phyloP scores from a whole-genome alignment of 2,888 invertebrate species.

The Limnephilus auricula region DNA sequence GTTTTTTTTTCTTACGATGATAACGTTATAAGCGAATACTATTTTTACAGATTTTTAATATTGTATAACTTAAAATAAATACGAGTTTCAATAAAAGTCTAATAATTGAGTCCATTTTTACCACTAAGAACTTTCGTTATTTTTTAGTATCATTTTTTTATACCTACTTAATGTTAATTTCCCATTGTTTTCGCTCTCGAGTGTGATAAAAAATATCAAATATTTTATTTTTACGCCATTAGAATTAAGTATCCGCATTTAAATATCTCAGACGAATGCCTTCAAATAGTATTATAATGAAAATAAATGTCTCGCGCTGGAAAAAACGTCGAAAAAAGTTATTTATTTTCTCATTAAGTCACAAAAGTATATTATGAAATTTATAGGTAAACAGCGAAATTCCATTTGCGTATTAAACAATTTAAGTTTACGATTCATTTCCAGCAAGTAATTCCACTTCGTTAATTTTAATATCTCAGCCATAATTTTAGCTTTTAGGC shows the following conservation, averaged over 20 bases:
- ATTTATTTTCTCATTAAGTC: slow-evolving; percentile 16
- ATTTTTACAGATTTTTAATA: too few relatives aligned
- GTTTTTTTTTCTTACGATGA: too few relatives aligned
- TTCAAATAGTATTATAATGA: background rate
- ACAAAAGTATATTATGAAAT: slow-evolving; percentile 11
- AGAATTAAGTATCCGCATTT: background rate
- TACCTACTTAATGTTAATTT: background rate
- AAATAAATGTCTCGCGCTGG: background rate
- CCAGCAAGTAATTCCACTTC: slow-evolving; percentile 48
- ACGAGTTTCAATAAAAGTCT: background rate
- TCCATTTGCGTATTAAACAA: slow-evolving; percentile 17
- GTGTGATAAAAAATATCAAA: background rate
- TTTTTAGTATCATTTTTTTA: background rate
- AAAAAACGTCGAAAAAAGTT: background rate
- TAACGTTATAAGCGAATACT: too few relatives aligned
- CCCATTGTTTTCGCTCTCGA: background rate
- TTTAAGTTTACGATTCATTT: slow-evolving; percentile 46
- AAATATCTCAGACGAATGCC: background rate
- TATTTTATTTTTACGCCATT: background rate
- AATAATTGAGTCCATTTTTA: background rate
- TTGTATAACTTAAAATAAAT: too few relatives aligned
- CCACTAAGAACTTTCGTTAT: background rate
- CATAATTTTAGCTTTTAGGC: slow-evolving; percentile 44
- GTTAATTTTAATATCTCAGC: slow-evolving; percentile 52
- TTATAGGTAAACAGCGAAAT: slow-evolving; percentile 39